These are phyloP conservation scores for Alethe diademata DNA, from an alignment of 2,113 vertebrate species.

Conservation along the genomic window DNA sequence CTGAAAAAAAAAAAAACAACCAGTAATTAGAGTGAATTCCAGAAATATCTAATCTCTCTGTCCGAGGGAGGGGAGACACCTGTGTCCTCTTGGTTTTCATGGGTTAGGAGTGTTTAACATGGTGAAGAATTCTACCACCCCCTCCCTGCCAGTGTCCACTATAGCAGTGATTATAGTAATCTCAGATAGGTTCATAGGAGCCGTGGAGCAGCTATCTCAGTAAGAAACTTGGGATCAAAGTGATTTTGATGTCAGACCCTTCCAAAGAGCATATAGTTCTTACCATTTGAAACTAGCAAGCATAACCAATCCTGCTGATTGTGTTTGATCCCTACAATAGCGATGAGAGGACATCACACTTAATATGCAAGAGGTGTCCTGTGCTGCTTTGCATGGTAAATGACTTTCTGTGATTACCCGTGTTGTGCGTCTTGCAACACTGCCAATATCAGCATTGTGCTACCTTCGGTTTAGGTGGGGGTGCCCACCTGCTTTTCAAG, in stretches of 20 bases:
- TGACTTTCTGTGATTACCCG: neutral
- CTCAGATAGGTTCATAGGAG: neutral
- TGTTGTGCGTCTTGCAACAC: neutral
- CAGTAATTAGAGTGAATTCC: neutral
- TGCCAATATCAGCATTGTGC: neutral
- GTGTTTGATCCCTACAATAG: neutral
- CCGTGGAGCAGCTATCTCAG: neutral
- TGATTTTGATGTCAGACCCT: neutral
- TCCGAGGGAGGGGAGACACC: neutral
- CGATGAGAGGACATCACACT: neutral
- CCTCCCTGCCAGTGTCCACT: rapidly evolving
- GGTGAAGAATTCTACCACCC: neutral
- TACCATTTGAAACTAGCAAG: neutral
- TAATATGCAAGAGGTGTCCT: neutral
- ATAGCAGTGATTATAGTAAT: neutral
- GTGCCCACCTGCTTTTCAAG: neutral
- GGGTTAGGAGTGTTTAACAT: neutral
- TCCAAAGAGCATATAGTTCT: neutral
- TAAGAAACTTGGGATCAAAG: neutral
- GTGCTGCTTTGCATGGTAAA: neutral
- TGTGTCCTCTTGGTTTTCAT: neutral
- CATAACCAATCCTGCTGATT: neutral
- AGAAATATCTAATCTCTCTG: neutral
- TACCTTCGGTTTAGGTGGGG: neutral
- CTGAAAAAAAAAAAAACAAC: neutral